Percentiles rank a stretch among this genome's conserved stretches.
These are phyloP conservation scores for Mus spicilegus DNA, from an alignment of 2,113 vertebrate genomes.

Conservation along the genomic window DNA sequence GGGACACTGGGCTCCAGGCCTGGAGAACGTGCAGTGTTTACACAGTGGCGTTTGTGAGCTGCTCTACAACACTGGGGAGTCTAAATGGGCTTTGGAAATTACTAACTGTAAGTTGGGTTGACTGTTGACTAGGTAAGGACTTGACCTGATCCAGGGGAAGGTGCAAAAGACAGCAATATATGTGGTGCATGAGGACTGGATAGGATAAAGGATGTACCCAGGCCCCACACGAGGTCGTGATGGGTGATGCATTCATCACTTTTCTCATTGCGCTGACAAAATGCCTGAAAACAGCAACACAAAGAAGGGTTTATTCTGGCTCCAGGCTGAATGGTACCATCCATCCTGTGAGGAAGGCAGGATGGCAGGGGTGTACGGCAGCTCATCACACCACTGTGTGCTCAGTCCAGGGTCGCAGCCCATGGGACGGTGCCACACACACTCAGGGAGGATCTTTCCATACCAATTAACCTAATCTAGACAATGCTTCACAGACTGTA, in stretches of 20 bases:
- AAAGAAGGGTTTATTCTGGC: neutral
- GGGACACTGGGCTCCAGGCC: neutral
- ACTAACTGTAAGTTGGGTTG: neutral
- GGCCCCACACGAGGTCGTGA: neutral
- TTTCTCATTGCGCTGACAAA: neutral
- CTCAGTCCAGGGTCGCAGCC: neutral
- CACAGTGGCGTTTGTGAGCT: neutral
- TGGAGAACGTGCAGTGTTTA: rapidly evolving
- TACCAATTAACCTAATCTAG: neutral
- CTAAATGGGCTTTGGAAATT: neutral
- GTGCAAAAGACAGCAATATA: neutral
- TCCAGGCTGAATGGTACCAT: neutral
- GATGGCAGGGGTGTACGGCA: no score
- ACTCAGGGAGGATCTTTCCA: neutral
- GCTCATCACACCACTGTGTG: neutral
- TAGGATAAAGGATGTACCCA: rapidly evolving
- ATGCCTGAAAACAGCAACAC: neutral
- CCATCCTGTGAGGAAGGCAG: neutral
- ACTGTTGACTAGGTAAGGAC: neutral
- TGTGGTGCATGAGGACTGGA: rapidly evolving
- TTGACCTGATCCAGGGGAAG: neutral
- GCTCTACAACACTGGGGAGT: neutral
- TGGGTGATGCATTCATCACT: neutral
- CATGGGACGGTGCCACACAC: neutral
- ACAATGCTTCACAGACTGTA: neutral